A percentile compares a stretch with the other conserved stretches of the same genome.
These are phyloP conservation scores for Trachelus iudaicus DNA, from an alignment of 2,888 invertebrate genomes.

Conservation along the genomic window DNA sequence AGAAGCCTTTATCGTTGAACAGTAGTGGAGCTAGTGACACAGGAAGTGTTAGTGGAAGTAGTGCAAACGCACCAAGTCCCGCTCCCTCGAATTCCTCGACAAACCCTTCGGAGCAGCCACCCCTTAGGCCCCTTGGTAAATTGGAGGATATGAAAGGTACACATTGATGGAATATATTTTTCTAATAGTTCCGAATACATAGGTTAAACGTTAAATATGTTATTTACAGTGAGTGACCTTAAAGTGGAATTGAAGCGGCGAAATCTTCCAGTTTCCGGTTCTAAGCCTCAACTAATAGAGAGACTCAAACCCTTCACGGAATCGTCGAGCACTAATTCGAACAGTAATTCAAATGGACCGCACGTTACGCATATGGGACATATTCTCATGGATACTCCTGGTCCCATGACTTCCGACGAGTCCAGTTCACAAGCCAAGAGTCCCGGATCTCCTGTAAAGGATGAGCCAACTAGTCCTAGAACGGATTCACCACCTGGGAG, in stretches of 20 bases:
- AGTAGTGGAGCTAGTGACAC: constrained; percentile 62
- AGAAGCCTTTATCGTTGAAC: constrained; percentile 67
- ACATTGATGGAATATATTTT: neutral
- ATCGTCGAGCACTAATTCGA: constrained; percentile 51
- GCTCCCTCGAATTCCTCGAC: constrained; percentile 55
- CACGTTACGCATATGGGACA: constrained; percentile 64
- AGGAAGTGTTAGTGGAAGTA: constrained; percentile 58
- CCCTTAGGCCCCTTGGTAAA: constrained; percentile 70
- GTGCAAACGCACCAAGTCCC: constrained; percentile 57
- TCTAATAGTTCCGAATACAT: neutral
- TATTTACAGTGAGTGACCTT: constrained; percentile 81
- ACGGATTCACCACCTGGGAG: constrained; percentile 60
- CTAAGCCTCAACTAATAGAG: constrained; percentile 95
- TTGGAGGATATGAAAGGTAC: constrained; percentile 91
- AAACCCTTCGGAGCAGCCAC: constrained; percentile 60
- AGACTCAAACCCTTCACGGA: constrained; percentile 81
- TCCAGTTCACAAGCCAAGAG: constrained; percentile 58
- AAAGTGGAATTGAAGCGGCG: constrained; percentile 94
- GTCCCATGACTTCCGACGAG: constrained; percentile 58
- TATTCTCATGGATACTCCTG: constrained; percentile 65
- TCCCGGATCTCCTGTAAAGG: constrained; percentile 56
- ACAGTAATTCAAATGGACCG: constrained; percentile 56
- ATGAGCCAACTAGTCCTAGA: constrained; percentile 59
- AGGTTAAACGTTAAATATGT: constrained; percentile 2
- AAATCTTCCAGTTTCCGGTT: constrained; percentile 94